Conservation (phyloP, 1,140 invertebrate genomes). For the Oedothorax gibbosus region DNA sequence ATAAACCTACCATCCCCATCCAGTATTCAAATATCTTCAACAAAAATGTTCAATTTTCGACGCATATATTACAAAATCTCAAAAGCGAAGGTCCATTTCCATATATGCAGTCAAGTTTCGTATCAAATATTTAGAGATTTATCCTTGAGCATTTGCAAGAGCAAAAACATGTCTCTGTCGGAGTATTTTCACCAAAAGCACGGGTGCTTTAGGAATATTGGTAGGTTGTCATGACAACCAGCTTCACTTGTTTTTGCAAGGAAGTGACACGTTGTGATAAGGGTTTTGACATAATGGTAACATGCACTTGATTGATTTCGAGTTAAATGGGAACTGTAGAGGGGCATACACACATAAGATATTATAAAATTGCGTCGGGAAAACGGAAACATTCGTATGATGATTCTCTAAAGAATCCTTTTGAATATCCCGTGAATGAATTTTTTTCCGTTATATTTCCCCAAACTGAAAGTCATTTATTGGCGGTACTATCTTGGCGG, state of each 20-base stretch:
- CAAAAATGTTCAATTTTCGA: neutral
- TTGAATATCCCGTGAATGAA: too few relatives aligned
- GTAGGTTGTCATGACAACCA: conserved; percentile 10
- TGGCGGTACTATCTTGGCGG: too few relatives aligned
- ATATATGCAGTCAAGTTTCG: conserved; percentile 26
- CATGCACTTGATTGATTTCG: too few relatives aligned
- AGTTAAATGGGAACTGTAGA: too few relatives aligned
- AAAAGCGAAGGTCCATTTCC: neutral
- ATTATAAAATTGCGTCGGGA: too few relatives aligned
- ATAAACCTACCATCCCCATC: too few relatives aligned
- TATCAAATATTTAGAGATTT: conserved; percentile 23
- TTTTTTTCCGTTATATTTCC: too few relatives aligned
- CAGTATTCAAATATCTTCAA: too few relatives aligned
- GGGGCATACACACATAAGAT: too few relatives aligned
- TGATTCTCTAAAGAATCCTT: too few relatives aligned
- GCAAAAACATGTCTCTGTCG: conserved; percentile 10
- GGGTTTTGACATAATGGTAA: neutral
- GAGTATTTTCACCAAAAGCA: conserved; percentile 12
- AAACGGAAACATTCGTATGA: too few relatives aligned
- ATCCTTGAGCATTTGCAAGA: neutral
- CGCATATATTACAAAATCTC: conserved; percentile 6
- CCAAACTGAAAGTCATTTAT: too few relatives aligned
- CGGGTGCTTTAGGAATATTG: conserved; percentile 7
- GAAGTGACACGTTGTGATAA: conserved; percentile 7
- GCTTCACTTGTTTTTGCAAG: conserved; percentile 12